Evolutionary conservation across 2,888 invertebrate species (phyloP), one percentile per base, ranked within the genome.

Genomic region (Cartodere bifasciata): DNA sequence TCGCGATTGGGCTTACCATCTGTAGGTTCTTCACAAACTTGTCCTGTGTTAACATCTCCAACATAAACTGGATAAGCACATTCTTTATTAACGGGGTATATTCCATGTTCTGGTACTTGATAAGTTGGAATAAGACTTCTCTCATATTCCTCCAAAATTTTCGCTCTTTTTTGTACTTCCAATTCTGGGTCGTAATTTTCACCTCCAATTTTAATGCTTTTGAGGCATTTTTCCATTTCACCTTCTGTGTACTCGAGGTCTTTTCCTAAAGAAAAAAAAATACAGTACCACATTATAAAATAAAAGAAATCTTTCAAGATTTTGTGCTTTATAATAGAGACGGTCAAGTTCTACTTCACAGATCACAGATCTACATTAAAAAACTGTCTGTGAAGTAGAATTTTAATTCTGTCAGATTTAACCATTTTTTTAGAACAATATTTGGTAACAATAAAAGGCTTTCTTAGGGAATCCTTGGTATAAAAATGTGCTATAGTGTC

Each of bases 221-320:
- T 46, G 30, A 56, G 35, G 29, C 60, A 58, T 41, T 53, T 50
- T 23, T 60, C 55, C 45, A 56, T 42, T 32, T 55, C 55, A 1
- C 49, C 45, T 41, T 44, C 35, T 9, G 42, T 43, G 23, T 36
- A 31, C 32, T 48, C 47, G 17, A 45, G 32, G 24, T 47, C 44
- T 34, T 35, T 42, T 7, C 43, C 45, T 45, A 16, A 1, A 34
- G 20, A n/a, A n/a, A n/a, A n/a, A n/a, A n/a, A n/a, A n/a, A n/a
- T n/a, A n/a, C n/a, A n/a, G n/a, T n/a, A n/a, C n/a, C n/a, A n/a
- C n/a, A n/a, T n/a, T n/a, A n/a, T n/a, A n/a, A n/a, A n/a, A n/a
- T n/a, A n/a, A n/a, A n/a, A n/a, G n/a, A n/a, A n/a, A n/a, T n/a
- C n/a, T n/a, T n/a, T n/a, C n/a, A n/a, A n/a, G n/a, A n/a, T n/a